Evolutionary conservation across 2,797 vertebrate genomes (phyloP), one percentile per base, ranked within the genome.

Genomic region (Morelia viridis): DNA sequence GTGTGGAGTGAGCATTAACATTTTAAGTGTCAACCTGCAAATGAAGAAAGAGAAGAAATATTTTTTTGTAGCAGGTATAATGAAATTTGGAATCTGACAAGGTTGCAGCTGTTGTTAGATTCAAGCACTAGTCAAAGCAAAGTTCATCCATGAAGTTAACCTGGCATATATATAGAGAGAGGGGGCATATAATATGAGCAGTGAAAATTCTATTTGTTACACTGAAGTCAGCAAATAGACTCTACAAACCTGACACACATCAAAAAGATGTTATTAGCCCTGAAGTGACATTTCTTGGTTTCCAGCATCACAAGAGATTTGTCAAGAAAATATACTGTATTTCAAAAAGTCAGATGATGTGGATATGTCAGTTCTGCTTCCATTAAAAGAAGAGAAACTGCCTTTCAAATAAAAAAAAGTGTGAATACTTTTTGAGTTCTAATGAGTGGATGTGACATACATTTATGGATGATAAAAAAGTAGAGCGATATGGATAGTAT

Each of bases 321-420:
- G 85, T 83, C 65, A 90, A 57, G 64, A 92, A 76, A 64, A 92
- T 46, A 87, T 80, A 35, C 17, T 88, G n/a, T 71, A 68, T 89
- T 89, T 89, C 88, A 92, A 31, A 89, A 28, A 71, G 60, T 41
- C 11, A 76, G 57, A 15, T 62, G 58, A 90, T 62, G 31, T 60
- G 53, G 12, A 50, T n/a, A 57, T 10, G 76, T 58, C 56, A 62
- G 19, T 35, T 57, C n/a, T 15, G 22, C 22, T 80, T 92, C 64
- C 4, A 24, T n/a, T 35, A 26, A 50, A 92, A 31, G 50, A 22
- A 35, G 22, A 19, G 26, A 22, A 85, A 26, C 26, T 76, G 56
- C 56, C 13, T 31, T 76, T 68, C 50, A n/a, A 11, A 19, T 58
- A 76, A 41, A 41, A 41, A 41, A 41, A 41, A 41, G 22, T 53